Base-by-base conservation (phyloP, 2,797 vertebrate genomes). In the Rhinichthys osculus region DNA sequence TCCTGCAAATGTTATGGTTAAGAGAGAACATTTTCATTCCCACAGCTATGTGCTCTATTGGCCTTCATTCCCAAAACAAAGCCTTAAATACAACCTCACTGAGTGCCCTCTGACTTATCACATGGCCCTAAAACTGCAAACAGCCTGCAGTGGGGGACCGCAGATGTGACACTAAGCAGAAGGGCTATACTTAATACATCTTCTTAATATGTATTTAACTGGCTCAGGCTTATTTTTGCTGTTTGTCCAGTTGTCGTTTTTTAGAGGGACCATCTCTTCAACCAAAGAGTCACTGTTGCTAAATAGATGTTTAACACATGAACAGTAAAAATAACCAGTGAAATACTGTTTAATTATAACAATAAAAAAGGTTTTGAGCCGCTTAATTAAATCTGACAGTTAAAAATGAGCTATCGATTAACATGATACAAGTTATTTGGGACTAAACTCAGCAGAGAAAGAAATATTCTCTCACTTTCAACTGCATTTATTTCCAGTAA, bases 71-170 rank as follows among this genome's bases (percentile, higher is more conserved):
- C 66, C 82, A 84, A 69, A 81, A 78, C 80, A 81, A 57, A 79
- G 79, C 66, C 47, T 80, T 77, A 86, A 82, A 86, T 74, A 85
- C 84, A 86, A 82, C 85, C 73, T 82, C 67, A 42, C 30, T 6
- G n/a, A 27, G 47, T 79, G 73, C 44, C 82, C 81, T 85, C 47
- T 84, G 70, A 87, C 59, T 82, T 78, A 76, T 85, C 44, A 57
- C 81, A 64, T 52, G 30, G 23, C 54, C 69, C 77, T 35, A 47
- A 38, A 72, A 74, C 71, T 47, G 64, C 59, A 74, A 64, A 84
- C 47, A 40, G 64, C 21, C 71, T 44, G 44, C 76, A 77, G 16
- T n/a, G 47, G 4, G 40, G 64, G 72, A 57, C 8, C 1, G 16
- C 76, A 85, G 77, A 85, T 72, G 67, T 27, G 67, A 78, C 1